phyloP scores from a whole-genome alignment of 2,797 vertebrate species.

The Threskiornis aethiopicus region DNA sequence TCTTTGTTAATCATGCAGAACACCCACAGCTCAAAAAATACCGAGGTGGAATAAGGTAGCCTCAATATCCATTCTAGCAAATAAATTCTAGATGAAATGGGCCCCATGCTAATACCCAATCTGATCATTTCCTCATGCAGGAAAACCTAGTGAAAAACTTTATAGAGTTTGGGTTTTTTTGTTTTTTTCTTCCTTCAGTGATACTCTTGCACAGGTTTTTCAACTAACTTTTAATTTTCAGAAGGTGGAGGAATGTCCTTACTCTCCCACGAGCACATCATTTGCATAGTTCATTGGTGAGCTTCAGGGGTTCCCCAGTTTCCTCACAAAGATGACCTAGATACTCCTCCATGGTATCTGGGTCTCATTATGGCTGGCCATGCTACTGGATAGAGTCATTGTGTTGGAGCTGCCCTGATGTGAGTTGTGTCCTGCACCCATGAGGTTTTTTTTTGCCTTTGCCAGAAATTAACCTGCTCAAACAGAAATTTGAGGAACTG shows the following conservation, averaged over 20 bases:
- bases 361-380: not conserved
- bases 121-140: not conserved
- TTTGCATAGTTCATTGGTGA: not conserved
- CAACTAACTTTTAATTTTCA: not conserved
- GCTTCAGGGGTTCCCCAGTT: not conserved
- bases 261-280: fast-evolving
- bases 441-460: not conserved
- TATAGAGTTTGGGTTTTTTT: too few relatives aligned
- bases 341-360: not conserved
- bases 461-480: not conserved
- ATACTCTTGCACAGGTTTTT: not conserved
- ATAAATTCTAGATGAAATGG: constrained; percentile 4
- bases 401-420: not conserved
- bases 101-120: not conserved
- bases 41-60: not conserved
- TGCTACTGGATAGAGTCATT: not conserved
- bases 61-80: not conserved
- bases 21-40: constrained; percentile 7
- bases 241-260: not conserved
- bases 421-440: fast-evolving
- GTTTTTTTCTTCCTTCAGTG: not conserved
- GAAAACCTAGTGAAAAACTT: not conserved
- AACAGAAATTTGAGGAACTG: not conserved
- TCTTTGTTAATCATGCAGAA: constrained; percentile 45
- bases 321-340: not conserved